Evolutionary conservation across 2,797 vertebrate genomes (phyloP), one percentile per base, ranked within the genome.

Genomic region (Rhinophrynus dorsalis): DNA sequence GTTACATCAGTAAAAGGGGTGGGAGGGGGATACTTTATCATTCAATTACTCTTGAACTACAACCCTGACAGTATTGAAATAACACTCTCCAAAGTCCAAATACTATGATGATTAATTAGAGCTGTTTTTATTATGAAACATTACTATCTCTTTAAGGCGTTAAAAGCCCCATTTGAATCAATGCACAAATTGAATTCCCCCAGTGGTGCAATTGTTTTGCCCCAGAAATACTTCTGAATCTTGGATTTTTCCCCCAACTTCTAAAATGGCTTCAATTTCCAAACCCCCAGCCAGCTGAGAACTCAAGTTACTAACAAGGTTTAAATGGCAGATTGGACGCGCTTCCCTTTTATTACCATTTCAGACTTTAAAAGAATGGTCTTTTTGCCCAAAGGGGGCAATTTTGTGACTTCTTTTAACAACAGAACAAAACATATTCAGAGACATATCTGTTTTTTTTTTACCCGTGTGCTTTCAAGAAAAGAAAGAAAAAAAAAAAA

Each of bases 261-360:
- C 7, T 18, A 1, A 6, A 6, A 18, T 17, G 7, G 37, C 15
- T 44, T 44, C 17, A 6, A 44, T 6, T 17, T 10, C 1, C 15
- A 18, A 20, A 6, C 40, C 3, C 8, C 2, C 45, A 13, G 18
- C 24, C n/a, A n/a, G n/a, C 13, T 48, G 7, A 4, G 11, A 51
- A 51, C 47, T 51, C 47, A 3, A 27, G 12, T 51, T n/a, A 51
- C 47, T 51, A 51, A 51, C 24, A 51, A 27, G 47, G 24, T 51
- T 27, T 51, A 51, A 29, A 10, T 12, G 47, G 20, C n/a, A 47
- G 6, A 12, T 3, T 10, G 6, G 44, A 47, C 3, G 15, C 20
- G 47, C 47, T 50, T 50, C 23, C 1, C 11, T 26, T 51, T 51
- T 27, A 51, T 12, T 26, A 24, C 23, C 2, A 9, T 6, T 27